A percentile compares a stretch with the other conserved stretches of the same genome.
Evolutionary conservation across 2,797 vertebrate genomes (phyloP).

Genomic region (Tapera naevia): DNA sequence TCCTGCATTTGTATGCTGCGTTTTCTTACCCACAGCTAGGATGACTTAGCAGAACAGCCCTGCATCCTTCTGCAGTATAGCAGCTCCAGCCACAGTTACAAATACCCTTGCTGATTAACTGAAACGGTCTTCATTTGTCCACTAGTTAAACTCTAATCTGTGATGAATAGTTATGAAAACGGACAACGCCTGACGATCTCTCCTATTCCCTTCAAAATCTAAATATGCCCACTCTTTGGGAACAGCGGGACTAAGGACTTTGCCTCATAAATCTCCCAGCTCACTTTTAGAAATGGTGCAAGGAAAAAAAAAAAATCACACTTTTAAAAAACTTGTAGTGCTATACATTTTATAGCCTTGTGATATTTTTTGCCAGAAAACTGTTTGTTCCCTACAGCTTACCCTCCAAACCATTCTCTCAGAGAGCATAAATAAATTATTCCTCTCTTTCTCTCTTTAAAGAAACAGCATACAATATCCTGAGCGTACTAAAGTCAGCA

Average conservation of each 20-base stretch:
- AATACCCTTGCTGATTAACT: neutral
- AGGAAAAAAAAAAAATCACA: neutral
- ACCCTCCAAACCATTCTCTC: neutral
- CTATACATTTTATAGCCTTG: neutral
- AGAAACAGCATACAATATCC: neutral
- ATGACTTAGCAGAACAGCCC: conserved; percentile 55
- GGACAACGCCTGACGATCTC: neutral
- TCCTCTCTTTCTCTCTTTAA: neutral
- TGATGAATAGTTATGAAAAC: neutral
- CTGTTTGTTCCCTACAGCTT: neutral
- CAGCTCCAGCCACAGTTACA: neutral
- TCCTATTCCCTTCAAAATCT: neutral
- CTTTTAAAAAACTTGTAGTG: neutral
- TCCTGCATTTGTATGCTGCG: neutral
- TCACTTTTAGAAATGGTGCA: neutral
- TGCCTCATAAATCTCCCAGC: neutral
- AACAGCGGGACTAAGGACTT: neutral
- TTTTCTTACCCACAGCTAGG: neutral
- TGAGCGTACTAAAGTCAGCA: neutral
- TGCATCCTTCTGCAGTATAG: neutral
- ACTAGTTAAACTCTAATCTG: neutral
- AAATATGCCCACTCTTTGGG: neutral
- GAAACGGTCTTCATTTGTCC: neutral
- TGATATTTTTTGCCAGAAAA: neutral
- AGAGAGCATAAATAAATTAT: neutral